Base-by-base conservation (phyloP, 1,140 invertebrate genomes). In the Medauroidea extradentata region DNA sequence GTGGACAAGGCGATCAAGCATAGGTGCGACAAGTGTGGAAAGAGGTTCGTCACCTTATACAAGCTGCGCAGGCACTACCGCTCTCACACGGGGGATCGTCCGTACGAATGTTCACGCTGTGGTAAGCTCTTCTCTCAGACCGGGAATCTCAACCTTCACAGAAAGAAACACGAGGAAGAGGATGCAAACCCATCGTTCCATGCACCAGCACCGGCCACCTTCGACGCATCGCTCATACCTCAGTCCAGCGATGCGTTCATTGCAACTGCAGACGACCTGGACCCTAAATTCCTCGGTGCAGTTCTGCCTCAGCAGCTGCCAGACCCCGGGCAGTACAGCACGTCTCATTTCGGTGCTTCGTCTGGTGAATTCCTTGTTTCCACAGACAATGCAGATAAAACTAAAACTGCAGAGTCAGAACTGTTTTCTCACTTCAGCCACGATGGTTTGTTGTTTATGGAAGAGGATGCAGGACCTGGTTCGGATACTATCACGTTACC, bases 21-120 rank as follows among this genome's bases (percentile, higher is more conserved):
- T 1, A 51, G 42, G 2, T 77, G 75, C 50, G 65, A 69, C 3
- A 72, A 74, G 11, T 80, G 78, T 65, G 73, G 73, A 2, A 79
- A 79, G 62, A 67, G 70, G 8, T 79, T 79, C 61, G 75, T 75
- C 8, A 78, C 76, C 11, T 72, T 71, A 27, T 77, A 77, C 49
- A 78, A 78, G 53, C 65, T 79, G n/a, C 67, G 73, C 29, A 67
- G 76, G 19, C 77, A 80, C 63, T 64, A 67, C n/a, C 67, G 77
- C 41, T 75, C 71, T 51, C 78, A 80, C 14, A 60, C 58, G 14
- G 58, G 58, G 8, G 58, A 60, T 19, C 18, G 51, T 2, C 58
- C 58, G n/a, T 60, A 53, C 39, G 58, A 53, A 44, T 60, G 58
- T 25, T 13, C 34, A 13, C 51, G 50, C 5, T 60, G 58, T 34